These are phyloP conservation scores for Sterna hirundo DNA, from an alignment of 2,113 vertebrate genomes.

Conservation along the genomic window DNA sequence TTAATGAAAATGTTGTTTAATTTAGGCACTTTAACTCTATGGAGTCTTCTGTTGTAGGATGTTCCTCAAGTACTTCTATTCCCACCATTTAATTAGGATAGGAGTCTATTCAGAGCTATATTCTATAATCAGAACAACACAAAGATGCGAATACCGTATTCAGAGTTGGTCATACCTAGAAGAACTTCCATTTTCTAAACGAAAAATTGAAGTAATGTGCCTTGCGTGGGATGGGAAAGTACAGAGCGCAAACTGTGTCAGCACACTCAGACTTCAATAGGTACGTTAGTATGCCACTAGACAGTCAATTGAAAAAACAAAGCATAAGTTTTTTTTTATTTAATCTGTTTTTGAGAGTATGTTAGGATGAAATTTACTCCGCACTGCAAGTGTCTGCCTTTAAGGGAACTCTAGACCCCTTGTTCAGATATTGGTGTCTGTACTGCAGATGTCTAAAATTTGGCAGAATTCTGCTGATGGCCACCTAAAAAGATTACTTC, in stretches of 20 bases:
- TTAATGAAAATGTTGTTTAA: not conserved
- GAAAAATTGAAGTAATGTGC: not conserved
- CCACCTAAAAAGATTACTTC: not conserved
- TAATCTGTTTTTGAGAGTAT: not conserved
- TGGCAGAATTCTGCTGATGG: not conserved
- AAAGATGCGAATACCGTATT: not conserved
- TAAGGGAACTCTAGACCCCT: not conserved
- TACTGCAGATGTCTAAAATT: not conserved
- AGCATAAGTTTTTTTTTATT: not conserved
- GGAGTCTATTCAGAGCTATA: not conserved
- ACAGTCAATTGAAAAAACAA: not conserved
- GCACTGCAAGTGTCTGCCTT: not conserved
- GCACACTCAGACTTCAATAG: not conserved
- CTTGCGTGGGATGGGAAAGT: not conserved
- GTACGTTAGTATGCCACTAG: not conserved
- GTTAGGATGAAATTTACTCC: not conserved
- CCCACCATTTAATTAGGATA: not conserved
- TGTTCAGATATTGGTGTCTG: not conserved
- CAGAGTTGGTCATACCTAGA: not conserved
- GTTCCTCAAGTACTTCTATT: not conserved
- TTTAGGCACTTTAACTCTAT: not conserved
- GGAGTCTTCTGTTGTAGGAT: not conserved
- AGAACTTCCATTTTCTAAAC: not conserved
- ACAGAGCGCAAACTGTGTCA: not conserved
- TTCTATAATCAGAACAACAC: not conserved